Conservation (phyloP, 1,140 invertebrate genomes). For the Trypoxylus dichotomus region DNA sequence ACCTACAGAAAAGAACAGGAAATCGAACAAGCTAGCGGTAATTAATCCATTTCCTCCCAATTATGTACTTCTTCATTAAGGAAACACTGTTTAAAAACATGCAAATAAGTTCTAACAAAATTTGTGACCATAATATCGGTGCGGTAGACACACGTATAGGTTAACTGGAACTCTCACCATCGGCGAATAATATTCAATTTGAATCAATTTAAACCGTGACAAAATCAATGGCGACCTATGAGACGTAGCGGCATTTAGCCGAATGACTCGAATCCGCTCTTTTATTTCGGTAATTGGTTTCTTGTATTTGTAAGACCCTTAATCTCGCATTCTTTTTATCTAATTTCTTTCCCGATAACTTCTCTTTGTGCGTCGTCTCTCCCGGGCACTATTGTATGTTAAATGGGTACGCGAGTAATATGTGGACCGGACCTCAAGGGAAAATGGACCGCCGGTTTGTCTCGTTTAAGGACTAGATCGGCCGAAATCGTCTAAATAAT, state of each 20-base stretch:
- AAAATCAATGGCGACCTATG: constrained; percentile 26
- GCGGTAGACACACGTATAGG: background rate
- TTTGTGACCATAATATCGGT: too few species aligned
- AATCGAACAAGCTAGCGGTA: too few species aligned
- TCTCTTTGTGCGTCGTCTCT: constrained; percentile 18
- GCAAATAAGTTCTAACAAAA: too few species aligned
- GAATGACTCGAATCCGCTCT: constrained; percentile 1
- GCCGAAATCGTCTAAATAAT: constrained; percentile 12
- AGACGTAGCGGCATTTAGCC: constrained; percentile 12
- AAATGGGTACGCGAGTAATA: constrained; percentile 26
- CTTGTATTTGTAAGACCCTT: constrained; percentile 38
- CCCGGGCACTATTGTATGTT: constrained; percentile 25
- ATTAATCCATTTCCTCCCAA: too few species aligned
- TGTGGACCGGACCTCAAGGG: background rate
- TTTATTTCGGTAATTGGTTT: constrained; percentile 42
- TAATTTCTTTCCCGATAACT: constrained; percentile 35
- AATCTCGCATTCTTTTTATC: constrained; percentile 37
- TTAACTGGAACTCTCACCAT: background rate
- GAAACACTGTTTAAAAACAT: too few species aligned
- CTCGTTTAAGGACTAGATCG: background rate
- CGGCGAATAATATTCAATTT: constrained; percentile 17
- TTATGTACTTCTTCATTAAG: too few species aligned
- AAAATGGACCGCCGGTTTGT: background rate
- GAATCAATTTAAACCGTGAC: constrained; percentile 29
- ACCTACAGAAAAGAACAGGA: too few species aligned